These are phyloP conservation scores for Euzetes globulus DNA, from an alignment of 2,888 invertebrate genomes.

Conservation along the genomic window DNA sequence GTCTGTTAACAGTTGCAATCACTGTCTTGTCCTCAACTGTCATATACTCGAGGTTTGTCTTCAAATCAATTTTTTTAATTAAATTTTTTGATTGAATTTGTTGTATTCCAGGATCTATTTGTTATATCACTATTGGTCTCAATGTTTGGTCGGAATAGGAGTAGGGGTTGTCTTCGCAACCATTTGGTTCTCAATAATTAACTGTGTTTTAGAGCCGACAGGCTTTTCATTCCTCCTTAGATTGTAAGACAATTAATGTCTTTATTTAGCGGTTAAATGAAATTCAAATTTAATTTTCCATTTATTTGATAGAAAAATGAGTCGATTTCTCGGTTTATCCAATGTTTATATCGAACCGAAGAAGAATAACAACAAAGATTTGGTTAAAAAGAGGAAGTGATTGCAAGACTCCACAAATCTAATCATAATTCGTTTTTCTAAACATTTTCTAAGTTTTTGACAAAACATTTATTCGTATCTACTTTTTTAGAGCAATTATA, in stretches of 20 bases:
- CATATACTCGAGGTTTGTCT: slow-evolving; percentile 33
- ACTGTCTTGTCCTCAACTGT: neutral
- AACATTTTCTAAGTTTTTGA: too few relatives aligned
- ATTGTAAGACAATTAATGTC: neutral
- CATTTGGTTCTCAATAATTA: slow-evolving; percentile 27
- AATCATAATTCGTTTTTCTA: too few relatives aligned
- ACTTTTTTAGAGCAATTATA: too few relatives aligned
- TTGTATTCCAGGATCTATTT: slow-evolving; percentile 31
- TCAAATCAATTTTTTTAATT: neutral
- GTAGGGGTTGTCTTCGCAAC: slow-evolving; percentile 25
- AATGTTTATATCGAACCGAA: slow-evolving; percentile 10
- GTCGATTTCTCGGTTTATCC: neutral
- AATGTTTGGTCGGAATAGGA: slow-evolving; percentile 31
- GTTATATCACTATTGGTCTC: slow-evolving; percentile 34
- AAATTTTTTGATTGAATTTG: neutral
- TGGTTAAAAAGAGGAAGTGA: neutral
- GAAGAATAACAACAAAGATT: neutral
- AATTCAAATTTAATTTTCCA: neutral
- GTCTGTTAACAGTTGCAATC: neutral
- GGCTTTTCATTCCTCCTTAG: neutral
- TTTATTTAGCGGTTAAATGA: neutral
- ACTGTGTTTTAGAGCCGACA: slow-evolving; percentile 14
- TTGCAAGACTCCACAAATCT: neutral
- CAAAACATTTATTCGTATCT: too few relatives aligned
- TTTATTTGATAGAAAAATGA: slow-evolving; percentile 10